Evolutionary conservation across 1,140 invertebrate genomes (phyloP), one percentile per base, ranked within the genome.

Genomic region (Lucilia cuprina): DNA sequence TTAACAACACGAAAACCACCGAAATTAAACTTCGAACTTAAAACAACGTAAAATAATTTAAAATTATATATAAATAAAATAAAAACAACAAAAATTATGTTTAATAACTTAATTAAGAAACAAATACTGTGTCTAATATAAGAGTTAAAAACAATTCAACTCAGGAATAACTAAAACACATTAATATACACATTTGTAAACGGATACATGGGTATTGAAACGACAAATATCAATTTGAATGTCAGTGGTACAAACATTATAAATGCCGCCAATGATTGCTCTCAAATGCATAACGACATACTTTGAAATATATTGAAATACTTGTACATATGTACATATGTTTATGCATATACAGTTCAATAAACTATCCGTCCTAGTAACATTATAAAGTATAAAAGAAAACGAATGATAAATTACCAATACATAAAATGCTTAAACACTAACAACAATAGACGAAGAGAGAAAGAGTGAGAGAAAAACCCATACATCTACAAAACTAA

Each of bases 321-420:
- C 60, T 17, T 30, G 25, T 30, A 30, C 25, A 30, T 30, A 30
- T 30, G 25, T 30, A 30, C 41, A 41, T 30, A 30, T 30, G 25
- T 30, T 3, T 41, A 10, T 10, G 2, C 10, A 41, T 5, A 10
- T 70, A 21, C 65, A 70, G 65, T 70, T 70, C 65, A 70, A 70
- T 70, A 70, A 70, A 70, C 65, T 25, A 70, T 70, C 65, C 65
- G 65, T 70, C 65, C 65, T 21, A 70, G 65, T 70, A 70, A 25
- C 41, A 47, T 80, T 78, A n/a, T n/a, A 21, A 25, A 9, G 17
- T 49, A 21, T 30, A 21, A 21, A 19, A 47, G 34, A 13, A 80
- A 80, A 41, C 41, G 49, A n/a, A 41, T 21, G n/a, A 80, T 25
- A 70, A 70, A 25, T 70, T 70, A 70, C 65, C 65, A 70, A 70